Evolutionary conservation across 2,888 invertebrate species (phyloP).

Genomic region (Chymomyza amoena): DNA sequence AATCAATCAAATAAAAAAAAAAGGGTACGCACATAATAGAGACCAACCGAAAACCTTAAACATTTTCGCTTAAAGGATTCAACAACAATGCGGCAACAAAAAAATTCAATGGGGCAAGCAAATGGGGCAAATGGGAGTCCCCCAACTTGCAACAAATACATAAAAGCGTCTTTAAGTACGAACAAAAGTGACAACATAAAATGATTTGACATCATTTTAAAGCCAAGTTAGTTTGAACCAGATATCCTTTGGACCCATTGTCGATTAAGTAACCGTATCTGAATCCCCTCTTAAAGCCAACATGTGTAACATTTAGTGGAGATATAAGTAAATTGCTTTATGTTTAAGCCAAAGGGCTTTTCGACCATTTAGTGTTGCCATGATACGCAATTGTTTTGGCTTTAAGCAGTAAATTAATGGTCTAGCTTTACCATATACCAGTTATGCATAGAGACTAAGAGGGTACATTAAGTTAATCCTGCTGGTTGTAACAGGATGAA

Average conservation of each 20-base stretch:
- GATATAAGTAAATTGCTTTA: not conserved
- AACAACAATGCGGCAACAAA: not conserved
- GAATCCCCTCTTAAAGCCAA: not conserved
- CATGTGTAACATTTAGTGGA: not conserved
- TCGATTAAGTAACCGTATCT: not conserved
- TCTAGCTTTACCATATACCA: not conserved
- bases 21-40: not conserved
- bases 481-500: too few species aligned
- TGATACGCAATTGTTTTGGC: not conserved
- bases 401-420: not conserved
- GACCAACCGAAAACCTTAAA: not conserved
- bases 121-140: not conserved
- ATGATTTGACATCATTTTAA: not conserved
- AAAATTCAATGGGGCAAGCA: not conserved
- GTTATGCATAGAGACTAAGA: too few species aligned
- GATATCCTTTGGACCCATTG: not conserved
- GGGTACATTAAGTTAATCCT: too few species aligned
- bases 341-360: not conserved
- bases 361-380: not conserved
- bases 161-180: not conserved
- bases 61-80: not conserved
- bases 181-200: not conserved
- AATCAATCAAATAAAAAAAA: slow-evolving; percentile 23
- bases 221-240: not conserved
- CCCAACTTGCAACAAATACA: not conserved